phyloP scores from a whole-genome alignment of 2,888 invertebrate genomes.

The Mantis religiosa region DNA sequence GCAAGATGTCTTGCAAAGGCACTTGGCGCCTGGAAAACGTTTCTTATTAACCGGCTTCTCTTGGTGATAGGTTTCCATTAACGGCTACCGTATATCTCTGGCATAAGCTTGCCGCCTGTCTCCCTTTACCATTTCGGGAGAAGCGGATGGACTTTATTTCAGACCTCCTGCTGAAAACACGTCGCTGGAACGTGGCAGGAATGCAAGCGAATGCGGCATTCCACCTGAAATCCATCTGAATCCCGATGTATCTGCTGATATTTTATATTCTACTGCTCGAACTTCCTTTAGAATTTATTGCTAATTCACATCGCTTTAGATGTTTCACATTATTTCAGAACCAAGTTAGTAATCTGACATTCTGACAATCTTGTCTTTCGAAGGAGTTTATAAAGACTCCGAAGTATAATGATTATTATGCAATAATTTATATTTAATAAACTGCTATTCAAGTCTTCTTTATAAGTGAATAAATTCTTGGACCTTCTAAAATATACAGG shows the following conservation, averaged over 20 bases:
- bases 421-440: too few species aligned
- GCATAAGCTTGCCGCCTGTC: not conserved
- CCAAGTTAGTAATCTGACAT: too few species aligned
- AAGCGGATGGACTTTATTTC: not conserved
- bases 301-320: too few species aligned
- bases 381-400: too few species aligned
- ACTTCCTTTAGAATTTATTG: not conserved
- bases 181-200: not conserved
- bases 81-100: not conserved
- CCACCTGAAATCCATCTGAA: not conserved
- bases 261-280: not conserved
- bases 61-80: not conserved
- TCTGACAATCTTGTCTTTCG: too few species aligned
- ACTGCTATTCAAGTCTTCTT: too few species aligned
- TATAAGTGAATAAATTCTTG: too few species aligned
- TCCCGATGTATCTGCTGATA: not conserved
- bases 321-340: too few species aligned
- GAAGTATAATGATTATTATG: too few species aligned
- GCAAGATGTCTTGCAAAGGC: not conserved
- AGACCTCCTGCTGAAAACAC: not conserved
- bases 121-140: not conserved
- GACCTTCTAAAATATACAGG: too few species aligned
- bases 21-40: not conserved
- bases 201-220: not conserved
- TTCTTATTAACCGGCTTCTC: not conserved